Evolutionary conservation across 2,113 vertebrate genomes (phyloP).

Genomic region (Ammodytes dubius): DNA sequence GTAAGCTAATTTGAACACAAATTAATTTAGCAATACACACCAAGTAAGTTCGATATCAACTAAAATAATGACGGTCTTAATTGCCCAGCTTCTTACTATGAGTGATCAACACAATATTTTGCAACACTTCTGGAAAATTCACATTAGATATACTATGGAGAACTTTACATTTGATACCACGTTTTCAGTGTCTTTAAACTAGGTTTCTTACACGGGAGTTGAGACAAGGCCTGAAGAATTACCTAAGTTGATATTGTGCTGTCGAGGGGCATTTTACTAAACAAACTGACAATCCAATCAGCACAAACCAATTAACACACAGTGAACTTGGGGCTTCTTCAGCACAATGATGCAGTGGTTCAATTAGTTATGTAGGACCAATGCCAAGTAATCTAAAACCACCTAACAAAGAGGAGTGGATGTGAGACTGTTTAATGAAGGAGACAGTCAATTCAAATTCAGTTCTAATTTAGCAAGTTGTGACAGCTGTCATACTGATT

Average conservation of each 20-base stretch:
- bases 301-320: conserved; percentile 4
- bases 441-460: conserved; percentile 28
- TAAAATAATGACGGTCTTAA: background rate
- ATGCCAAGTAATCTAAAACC: background rate
- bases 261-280: background rate
- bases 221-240: background rate
- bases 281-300: conserved; percentile 13
- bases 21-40: background rate
- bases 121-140: background rate
- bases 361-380: background rate
- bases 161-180: background rate
- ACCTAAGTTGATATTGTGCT: background rate
- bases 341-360: background rate
- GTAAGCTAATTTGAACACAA: background rate
- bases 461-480: conserved; percentile 48
- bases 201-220: background rate
- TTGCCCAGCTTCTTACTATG: background rate
- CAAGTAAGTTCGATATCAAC: background rate
- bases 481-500: conserved; percentile 60
- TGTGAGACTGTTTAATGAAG: conserved; percentile 4
- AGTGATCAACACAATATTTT: background rate
- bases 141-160: background rate
- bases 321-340: background rate
- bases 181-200: background rate
- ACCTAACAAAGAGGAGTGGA: conserved; percentile 9